phyloP scores from a whole-genome alignment of 2,113 vertebrate species.

The Helogale parvula region DNA sequence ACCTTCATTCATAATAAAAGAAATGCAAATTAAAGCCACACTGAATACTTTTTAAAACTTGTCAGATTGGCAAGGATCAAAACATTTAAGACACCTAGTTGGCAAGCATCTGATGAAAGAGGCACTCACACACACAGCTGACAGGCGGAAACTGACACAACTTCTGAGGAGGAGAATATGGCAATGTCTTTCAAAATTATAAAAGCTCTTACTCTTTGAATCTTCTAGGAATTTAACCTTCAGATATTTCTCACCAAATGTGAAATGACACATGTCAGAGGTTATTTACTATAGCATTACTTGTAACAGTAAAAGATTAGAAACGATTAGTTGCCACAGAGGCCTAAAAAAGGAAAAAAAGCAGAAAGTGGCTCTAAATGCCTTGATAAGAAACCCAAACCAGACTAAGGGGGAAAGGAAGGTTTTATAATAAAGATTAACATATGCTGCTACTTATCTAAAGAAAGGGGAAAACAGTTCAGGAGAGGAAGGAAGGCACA shows the following conservation, averaged over 20 bases:
- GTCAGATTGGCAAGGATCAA: not conserved
- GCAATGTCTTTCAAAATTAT: conserved; percentile 2
- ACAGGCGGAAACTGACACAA: not conserved
- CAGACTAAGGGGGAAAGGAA: not conserved
- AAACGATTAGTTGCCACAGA: not conserved
- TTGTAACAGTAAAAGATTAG: conserved; percentile 55
- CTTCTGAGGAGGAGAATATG: not conserved
- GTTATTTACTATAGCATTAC: conserved; percentile 58
- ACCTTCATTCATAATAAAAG: conserved; percentile 35
- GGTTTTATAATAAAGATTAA: no score
- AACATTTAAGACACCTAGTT: not conserved
- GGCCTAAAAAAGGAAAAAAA: not conserved
- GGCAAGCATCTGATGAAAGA: not conserved
- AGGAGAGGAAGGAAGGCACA: no score
- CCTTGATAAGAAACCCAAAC: not conserved
- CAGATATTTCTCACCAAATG: not conserved
- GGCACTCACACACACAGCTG: not conserved
- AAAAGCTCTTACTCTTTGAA: conserved; percentile 24
- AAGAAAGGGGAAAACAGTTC: not conserved
- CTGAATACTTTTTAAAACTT: not conserved
- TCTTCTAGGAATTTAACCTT: conserved; percentile 25
- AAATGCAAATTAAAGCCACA: conserved; percentile 14
- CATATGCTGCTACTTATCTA: not conserved
- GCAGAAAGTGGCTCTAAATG: not conserved
- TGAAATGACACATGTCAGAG: not conserved